phyloP scores from a whole-genome alignment of 2,797 vertebrate genomes.

The Pseudochirops cupreus region DNA sequence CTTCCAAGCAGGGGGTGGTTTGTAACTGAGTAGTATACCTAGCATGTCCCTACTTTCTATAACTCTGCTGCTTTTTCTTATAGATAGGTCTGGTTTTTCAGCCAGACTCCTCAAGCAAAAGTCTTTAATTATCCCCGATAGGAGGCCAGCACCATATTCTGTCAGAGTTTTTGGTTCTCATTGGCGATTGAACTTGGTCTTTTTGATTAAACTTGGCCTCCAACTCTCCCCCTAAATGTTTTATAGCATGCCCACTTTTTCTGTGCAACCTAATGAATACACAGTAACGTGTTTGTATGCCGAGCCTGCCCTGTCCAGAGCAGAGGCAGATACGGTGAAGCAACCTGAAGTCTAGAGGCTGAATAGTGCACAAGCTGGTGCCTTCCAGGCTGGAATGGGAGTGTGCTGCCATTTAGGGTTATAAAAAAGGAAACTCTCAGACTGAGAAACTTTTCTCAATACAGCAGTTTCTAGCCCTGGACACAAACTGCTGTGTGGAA shows the following conservation, averaged over 20 bases:
- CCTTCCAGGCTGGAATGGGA: constrained; percentile 52
- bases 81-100: constrained; percentile 30
- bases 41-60: neutral
- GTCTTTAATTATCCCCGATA: neutral
- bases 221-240: neutral
- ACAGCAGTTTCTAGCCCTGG: constrained; percentile 58
- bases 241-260: neutral
- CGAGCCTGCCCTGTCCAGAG: neutral
- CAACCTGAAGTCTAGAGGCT: neutral
- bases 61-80: neutral
- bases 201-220: neutral
- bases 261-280: neutral
- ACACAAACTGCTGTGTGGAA: constrained; percentile 74
- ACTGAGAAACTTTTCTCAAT: constrained; percentile 59
- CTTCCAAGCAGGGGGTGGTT: neutral
- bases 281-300: neutral
- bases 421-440: constrained; percentile 41
- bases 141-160: constrained; percentile 25
- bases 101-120: constrained; percentile 5
- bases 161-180: neutral
- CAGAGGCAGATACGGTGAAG: neutral
- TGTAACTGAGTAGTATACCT: neutral
- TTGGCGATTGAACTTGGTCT: neutral
- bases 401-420: constrained; percentile 4
- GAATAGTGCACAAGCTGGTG: constrained; percentile 37